Conservation (phyloP, 2,113 vertebrate genomes). For the Siniperca knerii region DNA sequence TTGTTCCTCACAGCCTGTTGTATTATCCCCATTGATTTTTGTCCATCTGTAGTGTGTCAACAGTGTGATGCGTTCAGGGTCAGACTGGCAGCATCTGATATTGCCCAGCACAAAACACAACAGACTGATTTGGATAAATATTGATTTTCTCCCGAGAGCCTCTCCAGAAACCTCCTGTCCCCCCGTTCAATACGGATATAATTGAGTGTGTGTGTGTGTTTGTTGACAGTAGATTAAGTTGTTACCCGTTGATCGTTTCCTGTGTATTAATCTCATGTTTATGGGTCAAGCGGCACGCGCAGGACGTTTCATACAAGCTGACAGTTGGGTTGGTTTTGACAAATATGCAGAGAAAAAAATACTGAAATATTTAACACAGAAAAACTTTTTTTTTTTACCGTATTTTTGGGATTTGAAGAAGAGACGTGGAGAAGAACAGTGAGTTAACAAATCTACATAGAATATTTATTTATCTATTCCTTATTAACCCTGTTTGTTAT, state of each 20-base stretch:
- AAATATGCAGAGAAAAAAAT: background rate
- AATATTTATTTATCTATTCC: background rate
- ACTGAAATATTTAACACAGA: background rate
- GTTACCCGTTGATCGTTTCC: conserved; percentile 9
- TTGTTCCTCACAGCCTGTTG: background rate
- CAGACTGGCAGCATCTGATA: background rate
- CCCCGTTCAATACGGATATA: background rate
- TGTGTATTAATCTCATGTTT: conserved; percentile 38
- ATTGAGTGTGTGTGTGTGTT: conserved; percentile 14
- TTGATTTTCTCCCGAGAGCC: conserved; percentile 55
- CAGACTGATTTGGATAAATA: conserved; percentile 42
- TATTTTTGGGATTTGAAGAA: background rate
- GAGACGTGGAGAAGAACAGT: background rate
- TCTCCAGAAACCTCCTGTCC: conserved; percentile 12
- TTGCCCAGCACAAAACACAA: background rate
- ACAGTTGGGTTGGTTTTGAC: background rate
- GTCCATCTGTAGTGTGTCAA: conserved; percentile 37
- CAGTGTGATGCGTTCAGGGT: conserved; percentile 27
- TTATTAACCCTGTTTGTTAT: background rate
- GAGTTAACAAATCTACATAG: background rate
- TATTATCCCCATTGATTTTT: conserved; percentile 46
- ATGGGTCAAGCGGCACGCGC: background rate
- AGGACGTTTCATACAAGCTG: background rate
- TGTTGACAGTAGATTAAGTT: conserved; percentile 36
- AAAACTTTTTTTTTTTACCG: background rate